Base-by-base conservation (phyloP, 2,797 vertebrate species). In the Babyrousa celebensis region DNA sequence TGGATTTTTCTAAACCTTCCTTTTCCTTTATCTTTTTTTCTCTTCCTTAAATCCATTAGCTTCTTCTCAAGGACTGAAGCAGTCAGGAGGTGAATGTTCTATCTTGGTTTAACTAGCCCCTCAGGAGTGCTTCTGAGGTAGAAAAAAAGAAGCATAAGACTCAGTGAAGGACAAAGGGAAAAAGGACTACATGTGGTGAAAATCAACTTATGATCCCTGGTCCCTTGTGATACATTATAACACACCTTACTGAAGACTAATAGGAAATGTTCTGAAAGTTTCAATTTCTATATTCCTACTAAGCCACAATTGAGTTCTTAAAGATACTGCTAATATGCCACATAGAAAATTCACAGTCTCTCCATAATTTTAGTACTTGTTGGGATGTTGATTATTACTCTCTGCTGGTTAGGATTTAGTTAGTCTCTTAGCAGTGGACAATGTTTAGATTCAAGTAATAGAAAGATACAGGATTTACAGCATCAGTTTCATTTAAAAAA, bases 101-200 rank as follows among this genome's bases (percentile, higher is more conserved):
- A 63, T 95, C 91, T 96, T 85, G 89, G 60, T 75, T 86, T 96
- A 96, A 98, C 65, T 91, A 94, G 85, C 25, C 93, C 78, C 91
- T 84, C 20, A 92, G 96, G 89, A 89, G 85, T 91, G 25, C 83
- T 96, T 97, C 83, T 71, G 58, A 93, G 27, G 32, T 65, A 94
- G 60, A 17, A 80, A 82, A 85, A 77, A 88, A 84, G 7, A 52
- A 84, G 15, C 20, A 2, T 21, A 68, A 72, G 72, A 60, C 36
- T 82, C 74, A 74, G 29, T 83, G 85, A 97, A 97, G 94, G 95
- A 88, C 80, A 94, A 89, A 94, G 63, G 8, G 36, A 78, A 90
- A 96, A 93, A 75, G 52, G 23, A 93, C 70, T 58, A 25, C 21
- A 67, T 12, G 3, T 87, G 70, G 54, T 93, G 48, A 89, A 96